Conservation (phyloP, 2,113 vertebrate species). For the Sinocyclocheilus maitianheensis region DNA sequence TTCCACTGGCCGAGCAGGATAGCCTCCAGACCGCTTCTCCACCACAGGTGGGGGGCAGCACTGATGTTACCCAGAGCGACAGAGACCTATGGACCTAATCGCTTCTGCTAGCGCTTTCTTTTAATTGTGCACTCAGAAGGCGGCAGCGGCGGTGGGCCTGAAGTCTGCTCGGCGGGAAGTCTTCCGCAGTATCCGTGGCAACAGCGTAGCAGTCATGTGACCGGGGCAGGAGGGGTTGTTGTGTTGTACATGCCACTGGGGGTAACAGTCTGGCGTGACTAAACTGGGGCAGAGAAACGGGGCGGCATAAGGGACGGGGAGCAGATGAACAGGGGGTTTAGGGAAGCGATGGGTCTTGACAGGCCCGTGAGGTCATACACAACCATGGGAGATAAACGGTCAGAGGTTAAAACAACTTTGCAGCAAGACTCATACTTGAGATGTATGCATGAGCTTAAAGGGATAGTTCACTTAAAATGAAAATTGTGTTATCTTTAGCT, state of each 20-base stretch:
- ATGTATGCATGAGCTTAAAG: neutral
- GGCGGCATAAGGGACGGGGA: constrained; percentile 43
- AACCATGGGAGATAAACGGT: constrained; percentile 40
- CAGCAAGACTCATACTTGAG: constrained; percentile 1
- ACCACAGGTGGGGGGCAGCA: constrained; percentile 36
- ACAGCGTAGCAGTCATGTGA: constrained; percentile 72
- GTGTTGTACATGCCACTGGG: constrained; percentile 58
- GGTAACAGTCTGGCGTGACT: constrained; percentile 70
- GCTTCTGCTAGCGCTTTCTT: constrained; percentile 48
- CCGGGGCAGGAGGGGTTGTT: constrained; percentile 48
- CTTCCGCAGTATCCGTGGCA: constrained; percentile 74
- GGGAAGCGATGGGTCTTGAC: constrained; percentile 18
- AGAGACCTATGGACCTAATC: constrained; percentile 58
- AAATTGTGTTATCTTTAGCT: neutral
- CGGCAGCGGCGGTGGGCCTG: constrained; percentile 48
- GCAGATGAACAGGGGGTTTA: neutral
- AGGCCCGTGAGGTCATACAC: constrained; percentile 16
- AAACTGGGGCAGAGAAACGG: constrained; percentile 75
- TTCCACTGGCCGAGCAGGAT: constrained; percentile 12
- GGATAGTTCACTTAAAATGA: neutral
- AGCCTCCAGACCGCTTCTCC: constrained; percentile 20
- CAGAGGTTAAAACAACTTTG: constrained; percentile 41
- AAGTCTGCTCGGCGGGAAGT: constrained; percentile 58
- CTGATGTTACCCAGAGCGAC: constrained; percentile 46
- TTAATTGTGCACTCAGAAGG: neutral